phyloP scores from a whole-genome alignment of 2,797 vertebrate species.

The Cetoscarus ocellatus region DNA sequence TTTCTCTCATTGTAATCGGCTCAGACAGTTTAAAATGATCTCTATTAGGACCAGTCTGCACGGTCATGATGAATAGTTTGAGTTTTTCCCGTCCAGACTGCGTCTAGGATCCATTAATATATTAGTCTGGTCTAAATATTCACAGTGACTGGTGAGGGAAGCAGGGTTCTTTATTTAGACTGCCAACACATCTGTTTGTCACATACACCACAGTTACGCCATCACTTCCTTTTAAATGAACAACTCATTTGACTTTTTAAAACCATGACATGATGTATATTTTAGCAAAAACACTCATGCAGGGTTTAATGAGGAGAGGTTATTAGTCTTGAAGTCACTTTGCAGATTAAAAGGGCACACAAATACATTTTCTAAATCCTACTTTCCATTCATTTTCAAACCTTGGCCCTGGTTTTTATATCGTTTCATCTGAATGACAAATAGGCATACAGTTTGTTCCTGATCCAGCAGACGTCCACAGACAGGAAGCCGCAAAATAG shows the following conservation, averaged over 20 bases:
- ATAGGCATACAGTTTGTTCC: too few relatives aligned
- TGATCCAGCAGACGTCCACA: too few relatives aligned
- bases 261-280: conserved; percentile 20
- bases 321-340: neutral
- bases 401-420: too few relatives aligned
- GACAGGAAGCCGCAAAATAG: too few relatives aligned
- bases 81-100: conserved; percentile 53
- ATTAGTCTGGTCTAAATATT: conserved; percentile 53
- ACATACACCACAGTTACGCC: conserved; percentile 33
- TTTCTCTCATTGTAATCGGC: neutral
- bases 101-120: conserved; percentile 28
- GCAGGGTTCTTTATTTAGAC: conserved; percentile 33
- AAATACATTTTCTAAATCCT: too few relatives aligned
- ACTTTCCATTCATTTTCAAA: too few relatives aligned
- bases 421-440: too few relatives aligned
- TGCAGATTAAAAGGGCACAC: too few relatives aligned
- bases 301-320: neutral
- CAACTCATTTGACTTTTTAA: conserved; percentile 3
- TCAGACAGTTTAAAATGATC: conserved; percentile 37
- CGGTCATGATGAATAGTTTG: conserved; percentile 40
- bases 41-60: conserved; percentile 40
- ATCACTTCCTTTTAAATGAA: conserved; percentile 27
- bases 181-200: conserved; percentile 56
- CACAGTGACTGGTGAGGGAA: conserved; percentile 36
- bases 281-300: conserved; percentile 5